A percentile compares a stretch with the other conserved stretches of the same genome.
phyloP scores from a whole-genome alignment of 2,797 vertebrate genomes.

The Helarctos malayanus region DNA sequence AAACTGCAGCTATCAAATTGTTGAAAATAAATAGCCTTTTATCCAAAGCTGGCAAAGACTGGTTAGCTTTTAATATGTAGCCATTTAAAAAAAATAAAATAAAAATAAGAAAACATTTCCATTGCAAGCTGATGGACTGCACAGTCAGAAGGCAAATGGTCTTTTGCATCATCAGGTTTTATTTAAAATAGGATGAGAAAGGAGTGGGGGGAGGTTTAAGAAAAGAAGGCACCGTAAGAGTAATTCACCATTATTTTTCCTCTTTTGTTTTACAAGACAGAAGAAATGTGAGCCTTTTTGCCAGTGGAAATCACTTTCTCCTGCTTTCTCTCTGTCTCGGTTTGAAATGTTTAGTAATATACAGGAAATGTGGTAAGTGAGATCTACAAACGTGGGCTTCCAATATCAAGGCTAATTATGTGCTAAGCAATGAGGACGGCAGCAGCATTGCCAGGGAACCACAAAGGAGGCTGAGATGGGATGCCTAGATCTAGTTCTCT shows the following conservation, averaged over 20 bases:
- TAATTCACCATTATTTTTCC: conserved; percentile 81
- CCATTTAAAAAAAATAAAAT: conserved; percentile 87
- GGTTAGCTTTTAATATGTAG: conserved; percentile 90
- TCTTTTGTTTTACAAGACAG: conserved; percentile 82
- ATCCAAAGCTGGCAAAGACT: conserved; percentile 91
- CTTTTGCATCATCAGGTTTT: conserved; percentile 89
- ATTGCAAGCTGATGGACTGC: conserved; percentile 81
- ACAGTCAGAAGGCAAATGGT: conserved; percentile 83
- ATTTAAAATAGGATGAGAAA: conserved; percentile 84
- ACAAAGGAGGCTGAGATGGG: neutral
- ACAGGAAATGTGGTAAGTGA: conserved; percentile 84
- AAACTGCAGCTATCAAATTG: conserved; percentile 93
- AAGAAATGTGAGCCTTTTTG: conserved; percentile 66
- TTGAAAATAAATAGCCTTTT: conserved; percentile 93
- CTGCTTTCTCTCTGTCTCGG: conserved; percentile 75
- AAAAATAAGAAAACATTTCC: conserved; percentile 89
- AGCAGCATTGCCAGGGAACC: conserved; percentile 9
- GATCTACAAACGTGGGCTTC: conserved; percentile 73
- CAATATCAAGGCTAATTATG: conserved; percentile 84
- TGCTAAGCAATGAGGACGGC: conserved; percentile 76
- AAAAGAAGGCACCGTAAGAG: conserved; percentile 78
- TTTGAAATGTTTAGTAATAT: conserved; percentile 61
- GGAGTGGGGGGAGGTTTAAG: neutral
- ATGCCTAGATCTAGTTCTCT: conserved; percentile 1
- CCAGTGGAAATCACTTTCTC: conserved; percentile 75